Evolutionary conservation across 2,888 invertebrate genomes (phyloP), one percentile per base, ranked within the genome.

Genomic region (Brachypalpus laphriformis): DNA sequence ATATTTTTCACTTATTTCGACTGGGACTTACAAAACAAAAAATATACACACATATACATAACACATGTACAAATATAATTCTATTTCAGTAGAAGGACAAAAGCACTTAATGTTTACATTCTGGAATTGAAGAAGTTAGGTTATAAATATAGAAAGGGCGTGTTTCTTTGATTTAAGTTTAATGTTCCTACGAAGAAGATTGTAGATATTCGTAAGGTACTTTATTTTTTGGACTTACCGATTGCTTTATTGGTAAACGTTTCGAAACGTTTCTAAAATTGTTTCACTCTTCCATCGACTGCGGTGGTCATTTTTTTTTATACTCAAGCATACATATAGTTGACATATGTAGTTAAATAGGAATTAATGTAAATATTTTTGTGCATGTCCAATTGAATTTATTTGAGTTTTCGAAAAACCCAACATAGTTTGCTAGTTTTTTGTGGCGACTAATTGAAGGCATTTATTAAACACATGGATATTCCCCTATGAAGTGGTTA

Each of bases 51-150:
- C 11, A 25, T 25, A 22, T 16, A 37, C n/a, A 57, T n/a, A n/a
- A 49, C 11, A 49, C 11, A 25, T 25, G 49, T 16, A 37, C n/a
- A 57, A 34, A 37, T 28, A 18, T 31, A 16, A 18, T 18, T 31
- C 37, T 68, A 20, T 56, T 68, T 28, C 42, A 22, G n/a, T 14
- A 14, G 20, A 31, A 56, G 54, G 54, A 54, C 54, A 40, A 68
- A 68, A 68, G 66, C 47, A 59, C 71, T 49, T 37, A 47, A 47
- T 71, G 37, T 71, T 71, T 49, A 71, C 59, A 59, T 49, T 59
- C 1, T 40, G 57, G 59, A 71, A 71, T 71, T 59, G 71, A 49
- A 59, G 49, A 71, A 71, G 71, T 71, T 71, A 34, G 57, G 47
- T 49, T 71, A 59, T 59, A 71, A 71, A 71, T 47, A 59, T 49